Conservation (phyloP, 2,797 vertebrate genomes). For the Cuculus canorus region DNA sequence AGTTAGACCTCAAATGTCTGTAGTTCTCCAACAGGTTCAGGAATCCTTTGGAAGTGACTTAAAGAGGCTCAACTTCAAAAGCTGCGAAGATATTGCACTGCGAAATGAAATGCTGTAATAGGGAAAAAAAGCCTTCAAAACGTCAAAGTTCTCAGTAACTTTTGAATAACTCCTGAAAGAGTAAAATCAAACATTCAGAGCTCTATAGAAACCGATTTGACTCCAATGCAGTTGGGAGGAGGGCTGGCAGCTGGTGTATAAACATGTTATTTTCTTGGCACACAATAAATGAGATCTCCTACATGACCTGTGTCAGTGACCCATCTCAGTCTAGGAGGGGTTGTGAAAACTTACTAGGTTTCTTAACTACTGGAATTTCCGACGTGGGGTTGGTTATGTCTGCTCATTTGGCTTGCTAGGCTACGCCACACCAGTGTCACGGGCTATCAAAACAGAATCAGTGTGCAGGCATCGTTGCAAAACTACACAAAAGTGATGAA, state of each 20-base stretch:
- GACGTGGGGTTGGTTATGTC: background rate
- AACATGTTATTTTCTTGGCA: background rate
- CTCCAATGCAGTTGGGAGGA: background rate
- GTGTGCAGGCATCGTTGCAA: background rate
- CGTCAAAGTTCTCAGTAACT: background rate
- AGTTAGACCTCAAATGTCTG: background rate
- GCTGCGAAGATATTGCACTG: background rate
- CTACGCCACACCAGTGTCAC: background rate
- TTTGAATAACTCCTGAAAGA: background rate
- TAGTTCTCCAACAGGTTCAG: background rate
- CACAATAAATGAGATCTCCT: background rate
- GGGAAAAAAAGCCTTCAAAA: background rate
- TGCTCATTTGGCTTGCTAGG: background rate
- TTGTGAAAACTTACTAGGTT: background rate
- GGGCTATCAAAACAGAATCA: background rate
- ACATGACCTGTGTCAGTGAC: background rate
- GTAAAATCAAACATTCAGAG: background rate
- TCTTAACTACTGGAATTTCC: background rate
- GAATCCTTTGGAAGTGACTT: background rate
- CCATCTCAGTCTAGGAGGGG: background rate
- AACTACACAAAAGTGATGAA: background rate
- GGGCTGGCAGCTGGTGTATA: background rate
- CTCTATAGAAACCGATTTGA: background rate
- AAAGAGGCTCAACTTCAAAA: background rate
- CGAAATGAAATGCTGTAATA: background rate